Conservation (phyloP, 2,888 invertebrate genomes). For the Syrista parreyssii region DNA sequence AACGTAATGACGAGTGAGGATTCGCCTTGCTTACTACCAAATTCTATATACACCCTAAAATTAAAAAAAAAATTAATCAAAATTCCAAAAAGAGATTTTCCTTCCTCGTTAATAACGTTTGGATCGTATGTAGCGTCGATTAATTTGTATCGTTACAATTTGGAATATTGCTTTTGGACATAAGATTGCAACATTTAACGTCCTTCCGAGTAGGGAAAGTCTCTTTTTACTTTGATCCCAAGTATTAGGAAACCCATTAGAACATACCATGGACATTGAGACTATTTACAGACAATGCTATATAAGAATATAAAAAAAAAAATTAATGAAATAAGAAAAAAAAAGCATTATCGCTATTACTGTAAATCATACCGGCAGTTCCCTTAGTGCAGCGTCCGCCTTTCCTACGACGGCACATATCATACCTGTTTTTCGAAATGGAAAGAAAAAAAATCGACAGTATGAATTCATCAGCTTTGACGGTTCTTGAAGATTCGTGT, state of each 20-base stretch:
- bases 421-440: slow-evolving; percentile 82
- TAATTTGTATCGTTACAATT: background rate
- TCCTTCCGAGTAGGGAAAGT: background rate
- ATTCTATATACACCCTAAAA: slow-evolving; percentile 5
- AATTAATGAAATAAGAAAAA: slow-evolving; percentile 29
- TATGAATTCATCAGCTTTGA: slow-evolving; percentile 52
- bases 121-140: background rate
- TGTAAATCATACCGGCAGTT: slow-evolving; percentile 90
- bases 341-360: slow-evolving; percentile 57
- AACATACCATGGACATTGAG: slow-evolving; percentile 23
- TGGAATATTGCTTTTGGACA: background rate
- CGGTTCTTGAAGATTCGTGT: background rate
- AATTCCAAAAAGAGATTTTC: background rate
- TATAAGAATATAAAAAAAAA: slow-evolving; percentile 21
- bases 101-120: background rate
- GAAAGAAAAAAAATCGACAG: slow-evolving; percentile 51
- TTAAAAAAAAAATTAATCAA: background rate
- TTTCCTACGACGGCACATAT: slow-evolving; percentile 97
- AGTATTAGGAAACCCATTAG: slow-evolving; percentile 19
- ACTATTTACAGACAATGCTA: slow-evolving; percentile 27
- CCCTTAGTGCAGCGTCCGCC: slow-evolving; percentile 98
- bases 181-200: background rate
- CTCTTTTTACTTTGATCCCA: slow-evolving; percentile 1
- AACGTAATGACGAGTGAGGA: background rate
- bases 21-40: background rate